Percentiles rank a stretch among this genome's conserved stretches.
Evolutionary conservation across 2,113 vertebrate species (phyloP).

Genomic region (Baryphthengus martii): DNA sequence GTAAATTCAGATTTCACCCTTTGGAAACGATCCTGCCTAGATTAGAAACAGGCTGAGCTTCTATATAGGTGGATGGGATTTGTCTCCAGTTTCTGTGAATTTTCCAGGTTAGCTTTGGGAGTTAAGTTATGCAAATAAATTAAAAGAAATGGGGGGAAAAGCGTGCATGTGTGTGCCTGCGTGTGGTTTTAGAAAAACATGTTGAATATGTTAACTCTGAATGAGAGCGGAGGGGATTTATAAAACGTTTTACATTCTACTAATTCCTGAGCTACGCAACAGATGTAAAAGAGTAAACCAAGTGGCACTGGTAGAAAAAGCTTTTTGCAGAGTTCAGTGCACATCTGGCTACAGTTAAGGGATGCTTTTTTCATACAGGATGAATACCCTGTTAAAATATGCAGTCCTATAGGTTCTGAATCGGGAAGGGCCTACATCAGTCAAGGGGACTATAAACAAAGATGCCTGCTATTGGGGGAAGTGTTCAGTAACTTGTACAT

Average conservation of each 20-base stretch:
- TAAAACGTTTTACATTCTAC: constrained; percentile 46
- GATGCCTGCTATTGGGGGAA: background rate
- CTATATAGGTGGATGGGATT: background rate
- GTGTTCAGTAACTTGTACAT: background rate
- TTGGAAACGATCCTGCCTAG: background rate
- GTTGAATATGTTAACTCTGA: constrained; percentile 54
- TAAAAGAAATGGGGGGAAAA: background rate
- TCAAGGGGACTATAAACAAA: constrained; percentile 16
- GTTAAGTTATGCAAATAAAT: constrained; percentile 52
- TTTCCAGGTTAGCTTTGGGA: constrained; percentile 24
- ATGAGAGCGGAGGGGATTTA: constrained; percentile 49
- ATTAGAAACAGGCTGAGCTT: background rate
- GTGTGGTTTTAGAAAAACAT: constrained; percentile 12
- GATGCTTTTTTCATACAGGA: constrained; percentile 3
- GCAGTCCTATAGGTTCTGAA: constrained; percentile 14
- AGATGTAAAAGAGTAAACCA: constrained; percentile 58
- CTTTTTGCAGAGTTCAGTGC: constrained; percentile 16
- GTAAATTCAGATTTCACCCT: background rate
- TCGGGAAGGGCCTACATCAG: background rate
- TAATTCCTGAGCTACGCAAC: constrained; percentile 56
- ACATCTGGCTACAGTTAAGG: constrained; percentile 69
- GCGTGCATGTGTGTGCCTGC: background rate
- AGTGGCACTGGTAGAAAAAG: constrained; percentile 42
- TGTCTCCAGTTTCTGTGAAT: background rate
- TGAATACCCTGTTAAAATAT: constrained; percentile 48